phyloP scores from a whole-genome alignment of 2,113 vertebrate species.

The Phalacrocorax aristotelis region DNA sequence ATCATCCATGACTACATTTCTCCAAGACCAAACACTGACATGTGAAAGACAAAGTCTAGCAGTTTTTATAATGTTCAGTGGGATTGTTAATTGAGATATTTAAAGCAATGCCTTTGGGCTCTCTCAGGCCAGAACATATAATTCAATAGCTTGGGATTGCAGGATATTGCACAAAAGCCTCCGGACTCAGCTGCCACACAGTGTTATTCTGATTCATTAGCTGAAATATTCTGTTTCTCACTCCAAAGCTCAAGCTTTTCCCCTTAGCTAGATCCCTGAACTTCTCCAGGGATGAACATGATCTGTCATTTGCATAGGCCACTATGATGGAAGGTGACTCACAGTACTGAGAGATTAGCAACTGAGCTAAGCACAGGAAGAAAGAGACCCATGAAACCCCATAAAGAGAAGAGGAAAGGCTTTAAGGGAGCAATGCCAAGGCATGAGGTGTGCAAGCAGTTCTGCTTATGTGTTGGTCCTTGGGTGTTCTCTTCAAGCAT shows the following conservation, averaged over 20 bases:
- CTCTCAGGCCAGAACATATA: slow-evolving; percentile 30
- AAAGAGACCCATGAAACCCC: not conserved
- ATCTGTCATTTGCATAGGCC: not conserved
- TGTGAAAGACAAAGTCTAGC: slow-evolving; percentile 10
- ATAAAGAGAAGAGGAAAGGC: not conserved
- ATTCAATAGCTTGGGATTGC: slow-evolving; percentile 39
- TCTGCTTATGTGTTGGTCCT: not conserved
- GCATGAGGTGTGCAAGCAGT: not conserved
- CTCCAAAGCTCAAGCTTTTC: not conserved
- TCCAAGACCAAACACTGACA: slow-evolving; percentile 12
- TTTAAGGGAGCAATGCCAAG: not conserved
- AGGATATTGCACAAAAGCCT: slow-evolving; percentile 30
- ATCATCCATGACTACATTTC: not conserved
- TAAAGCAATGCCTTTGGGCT: slow-evolving; percentile 57
- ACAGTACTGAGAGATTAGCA: not conserved
- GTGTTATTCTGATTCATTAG: slow-evolving; percentile 41
- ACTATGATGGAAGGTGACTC: not conserved
- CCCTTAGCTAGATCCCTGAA: not conserved
- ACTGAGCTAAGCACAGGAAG: not conserved
- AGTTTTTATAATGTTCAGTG: slow-evolving; percentile 19
- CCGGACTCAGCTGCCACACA: slow-evolving; percentile 44
- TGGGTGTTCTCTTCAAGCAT: not conserved
- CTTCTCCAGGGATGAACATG: not conserved
- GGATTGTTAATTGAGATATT: slow-evolving; percentile 58
- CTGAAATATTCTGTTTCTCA: slow-evolving; percentile 28